These are phyloP conservation scores for Oscheius sp. DNA, from an alignment of 2,888 invertebrate species.

Conservation along the genomic window DNA sequence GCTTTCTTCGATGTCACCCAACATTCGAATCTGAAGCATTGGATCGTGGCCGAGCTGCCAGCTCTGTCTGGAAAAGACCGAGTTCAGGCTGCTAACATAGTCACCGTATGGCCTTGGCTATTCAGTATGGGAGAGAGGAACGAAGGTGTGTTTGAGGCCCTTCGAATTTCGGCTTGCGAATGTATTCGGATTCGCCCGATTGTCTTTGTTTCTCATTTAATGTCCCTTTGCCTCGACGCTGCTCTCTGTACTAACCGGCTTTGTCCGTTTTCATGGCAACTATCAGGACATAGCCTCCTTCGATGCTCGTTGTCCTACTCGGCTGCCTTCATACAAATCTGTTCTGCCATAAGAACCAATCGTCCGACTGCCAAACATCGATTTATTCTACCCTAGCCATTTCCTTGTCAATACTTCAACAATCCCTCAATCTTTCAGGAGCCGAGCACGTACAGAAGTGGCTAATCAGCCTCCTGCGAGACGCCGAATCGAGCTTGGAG, in stretches of 20 bases:
- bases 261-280: no score
- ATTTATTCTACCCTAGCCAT: no score
- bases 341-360: no score
- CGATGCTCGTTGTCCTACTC: no score
- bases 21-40: conserved; percentile 25
- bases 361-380: no score
- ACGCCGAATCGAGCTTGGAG: background rate
- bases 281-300: no score
- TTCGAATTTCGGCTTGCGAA: background rate
- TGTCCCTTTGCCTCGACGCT: no score
- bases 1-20: conserved; percentile 42
- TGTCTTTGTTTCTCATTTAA: background rate
- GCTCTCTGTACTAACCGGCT: no score
- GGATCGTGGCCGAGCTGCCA: background rate
- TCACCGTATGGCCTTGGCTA: conserved; percentile 54
- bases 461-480: background rate
- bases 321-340: background rate
- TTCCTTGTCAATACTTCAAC: no score
- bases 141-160: conserved; percentile 35
- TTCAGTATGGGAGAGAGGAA: conserved; percentile 41
- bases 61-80: background rate
- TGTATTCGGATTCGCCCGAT: no score
- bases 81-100: conserved; percentile 24
- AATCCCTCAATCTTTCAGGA: conserved; percentile 9
- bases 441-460: conserved; percentile 2